These are phyloP conservation scores for Tenebrio molitor DNA, from an alignment of 1,140 invertebrate species.

Conservation along the genomic window DNA sequence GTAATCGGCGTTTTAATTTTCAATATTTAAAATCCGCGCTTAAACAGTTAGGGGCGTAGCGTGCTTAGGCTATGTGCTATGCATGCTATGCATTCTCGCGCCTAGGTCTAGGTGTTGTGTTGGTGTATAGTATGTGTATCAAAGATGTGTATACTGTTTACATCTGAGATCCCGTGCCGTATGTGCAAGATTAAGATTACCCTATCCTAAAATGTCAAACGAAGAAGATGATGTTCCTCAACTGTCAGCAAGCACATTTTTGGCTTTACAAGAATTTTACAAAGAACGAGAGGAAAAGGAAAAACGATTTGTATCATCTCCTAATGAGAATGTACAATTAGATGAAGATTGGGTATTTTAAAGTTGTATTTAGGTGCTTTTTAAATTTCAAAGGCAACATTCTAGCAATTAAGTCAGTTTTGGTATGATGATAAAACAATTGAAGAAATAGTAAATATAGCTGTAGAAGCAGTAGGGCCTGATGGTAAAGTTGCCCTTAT, in stretches of 20 bases:
- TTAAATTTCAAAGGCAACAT: too few relatives aligned
- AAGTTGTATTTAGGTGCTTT: neutral
- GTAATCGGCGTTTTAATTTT: too few relatives aligned
- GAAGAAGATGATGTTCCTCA: slow-evolving; percentile 74
- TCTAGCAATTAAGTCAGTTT: slow-evolving; percentile 96
- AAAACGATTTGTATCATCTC: slow-evolving; percentile 53
- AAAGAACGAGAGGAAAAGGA: slow-evolving; percentile 76
- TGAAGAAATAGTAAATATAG: slow-evolving; percentile 76
- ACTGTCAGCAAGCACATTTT: slow-evolving; percentile 80
- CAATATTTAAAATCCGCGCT: too few relatives aligned
- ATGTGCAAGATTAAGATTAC: too few relatives aligned
- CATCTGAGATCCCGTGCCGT: too few relatives aligned
- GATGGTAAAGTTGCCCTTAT: slow-evolving; percentile 84
- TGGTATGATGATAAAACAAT: slow-evolving; percentile 92
- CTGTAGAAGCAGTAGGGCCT: slow-evolving; percentile 69
- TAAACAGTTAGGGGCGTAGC: too few relatives aligned
- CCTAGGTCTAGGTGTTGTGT: too few relatives aligned
- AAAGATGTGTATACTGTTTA: neutral
- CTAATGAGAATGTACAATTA: slow-evolving; percentile 71
- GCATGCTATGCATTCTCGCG: too few relatives aligned
- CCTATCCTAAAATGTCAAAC: slow-evolving; percentile 27
- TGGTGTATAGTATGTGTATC: too few relatives aligned
- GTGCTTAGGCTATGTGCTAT: too few relatives aligned
- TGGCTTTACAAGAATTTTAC: slow-evolving; percentile 87
- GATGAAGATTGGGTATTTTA: slow-evolving; percentile 89